phyloP scores from a whole-genome alignment of 2,113 vertebrate genomes.

The Anoura caudifer region DNA sequence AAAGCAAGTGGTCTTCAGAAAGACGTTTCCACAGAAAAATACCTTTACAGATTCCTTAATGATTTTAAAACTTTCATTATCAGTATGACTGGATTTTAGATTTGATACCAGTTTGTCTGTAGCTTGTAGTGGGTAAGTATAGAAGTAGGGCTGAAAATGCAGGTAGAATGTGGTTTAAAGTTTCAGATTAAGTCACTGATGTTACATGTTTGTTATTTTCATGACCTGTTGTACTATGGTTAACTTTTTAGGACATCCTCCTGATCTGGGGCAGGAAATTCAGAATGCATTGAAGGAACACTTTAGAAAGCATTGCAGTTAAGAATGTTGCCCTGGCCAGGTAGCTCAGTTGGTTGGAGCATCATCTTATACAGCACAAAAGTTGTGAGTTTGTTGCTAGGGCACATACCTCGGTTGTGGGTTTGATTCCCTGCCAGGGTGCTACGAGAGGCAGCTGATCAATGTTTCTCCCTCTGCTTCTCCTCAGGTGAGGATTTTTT shows the following conservation, averaged over 20 bases:
- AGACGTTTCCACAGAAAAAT: neutral
- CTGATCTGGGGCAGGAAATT: neutral
- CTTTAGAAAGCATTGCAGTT: neutral
- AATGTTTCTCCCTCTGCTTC: too few species aligned
- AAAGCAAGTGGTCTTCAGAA: neutral
- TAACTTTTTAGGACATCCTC: neutral
- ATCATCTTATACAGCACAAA: too few species aligned
- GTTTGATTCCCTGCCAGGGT: too few species aligned
- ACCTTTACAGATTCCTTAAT: neutral
- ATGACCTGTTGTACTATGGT: neutral
- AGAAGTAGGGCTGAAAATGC: neutral
- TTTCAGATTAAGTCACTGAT: neutral
- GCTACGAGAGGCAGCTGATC: too few species aligned
- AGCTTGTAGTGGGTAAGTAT: neutral
- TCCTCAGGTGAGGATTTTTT: too few species aligned
- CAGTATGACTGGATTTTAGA: neutral
- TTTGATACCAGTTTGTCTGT: neutral
- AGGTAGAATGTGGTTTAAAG: neutral
- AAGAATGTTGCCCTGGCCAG: neutral
- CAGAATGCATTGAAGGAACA: neutral
- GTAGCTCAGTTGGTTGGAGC: too few species aligned
- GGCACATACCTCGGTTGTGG: too few species aligned
- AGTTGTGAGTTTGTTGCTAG: too few species aligned
- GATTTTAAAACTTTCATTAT: neutral
- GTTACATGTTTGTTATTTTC: neutral